Conservation (phyloP, 2,113 vertebrate species). For the Synchiropus splendidus region DNA sequence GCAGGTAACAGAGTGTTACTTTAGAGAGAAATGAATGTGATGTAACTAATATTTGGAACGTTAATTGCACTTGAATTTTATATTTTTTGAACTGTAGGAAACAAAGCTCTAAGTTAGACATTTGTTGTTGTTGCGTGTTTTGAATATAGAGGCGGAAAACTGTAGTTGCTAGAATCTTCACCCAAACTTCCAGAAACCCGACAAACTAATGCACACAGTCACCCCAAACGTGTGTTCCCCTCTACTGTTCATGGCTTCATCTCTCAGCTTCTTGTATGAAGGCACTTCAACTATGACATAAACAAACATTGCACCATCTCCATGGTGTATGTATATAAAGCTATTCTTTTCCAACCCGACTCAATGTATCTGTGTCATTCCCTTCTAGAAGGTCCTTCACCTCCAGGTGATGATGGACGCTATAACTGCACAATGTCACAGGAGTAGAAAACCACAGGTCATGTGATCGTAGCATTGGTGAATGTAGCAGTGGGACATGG, state of each 20-base stretch:
- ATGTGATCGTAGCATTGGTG: conserved; percentile 15
- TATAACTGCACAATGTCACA: conserved; percentile 32
- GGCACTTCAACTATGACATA: too few relatives aligned
- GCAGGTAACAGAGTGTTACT: conserved; percentile 58
- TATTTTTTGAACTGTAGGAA: conserved; percentile 62
- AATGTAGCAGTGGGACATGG: conserved; percentile 21
- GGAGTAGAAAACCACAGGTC: conserved; percentile 12
- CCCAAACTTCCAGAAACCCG: conserved; percentile 2
- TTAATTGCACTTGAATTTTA: conserved; percentile 78
- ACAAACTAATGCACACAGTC: conserved; percentile 13
- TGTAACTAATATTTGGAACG: conserved; percentile 73
- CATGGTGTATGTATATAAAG: too few relatives aligned
- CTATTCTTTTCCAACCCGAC: conserved; percentile 35
- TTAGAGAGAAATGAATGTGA: conserved; percentile 63
- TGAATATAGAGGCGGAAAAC: conserved; percentile 22
- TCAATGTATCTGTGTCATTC: conserved; percentile 36
- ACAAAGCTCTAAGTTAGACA: conserved; percentile 40
- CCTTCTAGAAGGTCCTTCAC: conserved; percentile 21
- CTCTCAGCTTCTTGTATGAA: too few relatives aligned
- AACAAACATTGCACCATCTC: too few relatives aligned
- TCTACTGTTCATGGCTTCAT: too few relatives aligned
- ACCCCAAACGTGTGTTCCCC: too few relatives aligned
- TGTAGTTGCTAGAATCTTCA: conserved; percentile 9
- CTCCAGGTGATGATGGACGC: conserved; percentile 22
- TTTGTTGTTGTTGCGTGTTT: conserved; percentile 59